These are phyloP conservation scores for Zhengitettix transpicula DNA, from an alignment of 2,888 invertebrate species.

Conservation along the genomic window DNA sequence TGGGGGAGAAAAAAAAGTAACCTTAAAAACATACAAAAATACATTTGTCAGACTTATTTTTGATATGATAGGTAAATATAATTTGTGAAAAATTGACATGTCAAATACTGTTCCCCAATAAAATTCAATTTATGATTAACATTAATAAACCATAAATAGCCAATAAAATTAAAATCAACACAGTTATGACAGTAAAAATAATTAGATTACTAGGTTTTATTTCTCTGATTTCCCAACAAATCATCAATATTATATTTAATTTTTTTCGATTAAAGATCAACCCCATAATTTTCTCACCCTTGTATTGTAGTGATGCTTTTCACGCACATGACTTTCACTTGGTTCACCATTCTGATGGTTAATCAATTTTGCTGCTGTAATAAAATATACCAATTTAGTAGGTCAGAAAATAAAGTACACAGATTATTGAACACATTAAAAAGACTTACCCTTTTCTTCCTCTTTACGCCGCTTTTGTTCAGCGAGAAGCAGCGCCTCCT, in stretches of 20 bases:
- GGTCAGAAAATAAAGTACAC: not conserved
- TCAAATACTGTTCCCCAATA: too few relatives aligned
- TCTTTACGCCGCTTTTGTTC: slow-evolving; percentile 69
- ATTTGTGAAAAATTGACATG: too few relatives aligned
- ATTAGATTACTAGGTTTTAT: not conserved
- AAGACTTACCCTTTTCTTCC: slow-evolving; percentile 49
- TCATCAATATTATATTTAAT: too few relatives aligned
- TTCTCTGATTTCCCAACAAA: not conserved
- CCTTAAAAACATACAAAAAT: too few relatives aligned
- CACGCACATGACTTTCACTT: slow-evolving; percentile 35
- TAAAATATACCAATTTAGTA: not conserved
- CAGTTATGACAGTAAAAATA: too few relatives aligned
- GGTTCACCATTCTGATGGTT: slow-evolving; percentile 52
- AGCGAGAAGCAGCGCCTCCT: slow-evolving; percentile 33
- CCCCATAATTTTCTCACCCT: too few relatives aligned
- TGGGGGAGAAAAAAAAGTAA: slow-evolving; percentile 31
- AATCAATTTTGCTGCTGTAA: slow-evolving; percentile 37
- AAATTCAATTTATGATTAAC: too few relatives aligned
- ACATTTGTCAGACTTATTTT: too few relatives aligned
- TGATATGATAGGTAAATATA: too few relatives aligned
- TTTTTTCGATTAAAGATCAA: too few relatives aligned
- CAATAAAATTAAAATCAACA: too few relatives aligned
- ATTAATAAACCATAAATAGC: too few relatives aligned
- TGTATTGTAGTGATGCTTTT: slow-evolving; percentile 41
- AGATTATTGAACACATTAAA: not conserved